Conservation (phyloP, 1,140 invertebrate species). For the Mizuhopecten yessoensis region DNA sequence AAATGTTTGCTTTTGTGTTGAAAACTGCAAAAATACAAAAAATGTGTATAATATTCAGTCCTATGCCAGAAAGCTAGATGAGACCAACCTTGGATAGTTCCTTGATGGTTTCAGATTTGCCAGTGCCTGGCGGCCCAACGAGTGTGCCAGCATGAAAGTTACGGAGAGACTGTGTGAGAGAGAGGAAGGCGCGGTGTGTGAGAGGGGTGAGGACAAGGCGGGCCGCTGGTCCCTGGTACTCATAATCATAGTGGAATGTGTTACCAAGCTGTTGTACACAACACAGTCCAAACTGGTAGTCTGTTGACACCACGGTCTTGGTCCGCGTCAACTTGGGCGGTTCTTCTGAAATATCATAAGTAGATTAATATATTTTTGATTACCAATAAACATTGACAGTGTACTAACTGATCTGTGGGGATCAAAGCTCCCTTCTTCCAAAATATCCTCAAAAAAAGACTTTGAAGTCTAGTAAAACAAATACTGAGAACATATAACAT, state of each 20-base stretch:
- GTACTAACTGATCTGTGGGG: too few relatives aligned
- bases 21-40: neutral
- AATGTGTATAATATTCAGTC: too few relatives aligned
- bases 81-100: constrained; percentile 77
- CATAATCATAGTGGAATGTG: constrained; percentile 80
- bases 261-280: constrained; percentile 78
- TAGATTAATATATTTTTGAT: too few relatives aligned
- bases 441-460: too few relatives aligned
- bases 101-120: constrained; percentile 81
- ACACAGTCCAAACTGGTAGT: constrained; percentile 79
- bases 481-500: too few relatives aligned
- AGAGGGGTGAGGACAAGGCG: constrained; percentile 78
- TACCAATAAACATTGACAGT: too few relatives aligned
- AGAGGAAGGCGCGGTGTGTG: constrained; percentile 78
- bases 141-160: constrained; percentile 79
- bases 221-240: constrained; percentile 78
- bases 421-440: too few relatives aligned
- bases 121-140: constrained; percentile 77
- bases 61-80: neutral
- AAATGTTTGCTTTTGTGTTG: neutral
- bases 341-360: constrained; percentile 63
- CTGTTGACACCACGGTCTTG: constrained; percentile 76
- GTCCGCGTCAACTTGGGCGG: constrained; percentile 69
- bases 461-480: too few relatives aligned
- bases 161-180: constrained; percentile 78